phyloP scores from a whole-genome alignment of 2,888 invertebrate genomes.

The Ochlodes sylvanus region DNA sequence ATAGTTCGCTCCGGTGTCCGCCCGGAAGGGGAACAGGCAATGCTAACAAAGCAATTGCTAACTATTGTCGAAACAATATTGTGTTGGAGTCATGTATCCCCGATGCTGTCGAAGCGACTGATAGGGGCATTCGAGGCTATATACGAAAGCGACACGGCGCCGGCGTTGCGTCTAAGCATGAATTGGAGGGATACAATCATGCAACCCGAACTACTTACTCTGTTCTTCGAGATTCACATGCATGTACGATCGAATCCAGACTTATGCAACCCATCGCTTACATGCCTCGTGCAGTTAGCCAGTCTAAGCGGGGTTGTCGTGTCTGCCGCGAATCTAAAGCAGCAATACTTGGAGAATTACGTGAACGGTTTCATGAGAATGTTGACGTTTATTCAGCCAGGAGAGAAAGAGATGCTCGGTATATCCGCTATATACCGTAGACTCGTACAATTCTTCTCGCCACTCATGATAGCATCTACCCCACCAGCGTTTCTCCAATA shows the following conservation, averaged over 20 bases:
- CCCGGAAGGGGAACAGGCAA: slow-evolving; percentile 80
- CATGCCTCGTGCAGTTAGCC: slow-evolving; percentile 91
- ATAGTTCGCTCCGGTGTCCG: slow-evolving; percentile 73
- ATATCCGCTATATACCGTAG: slow-evolving; percentile 77
- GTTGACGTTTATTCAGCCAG: slow-evolving; percentile 74
- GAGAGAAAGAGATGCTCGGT: slow-evolving; percentile 74
- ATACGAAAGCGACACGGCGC: slow-evolving; percentile 87
- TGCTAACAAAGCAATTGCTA: slow-evolving; percentile 88
- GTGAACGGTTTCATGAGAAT: slow-evolving; percentile 76
- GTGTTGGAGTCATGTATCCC: slow-evolving; percentile 92
- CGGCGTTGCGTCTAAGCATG: slow-evolving; percentile 86
- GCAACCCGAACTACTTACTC: slow-evolving; percentile 89
- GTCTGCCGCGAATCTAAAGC: slow-evolving; percentile 66
- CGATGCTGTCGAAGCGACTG: slow-evolving; percentile 87
- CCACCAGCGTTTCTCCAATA: slow-evolving; percentile 76
- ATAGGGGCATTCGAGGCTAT: slow-evolving; percentile 89
- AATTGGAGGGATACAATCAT: slow-evolving; percentile 92
- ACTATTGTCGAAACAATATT: slow-evolving; percentile 91
- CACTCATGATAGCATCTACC: slow-evolving; percentile 69
- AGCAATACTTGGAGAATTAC: slow-evolving; percentile 77
- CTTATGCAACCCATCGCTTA: slow-evolving; percentile 91
- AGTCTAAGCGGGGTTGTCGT: slow-evolving; percentile 75
- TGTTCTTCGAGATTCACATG: slow-evolving; percentile 93
- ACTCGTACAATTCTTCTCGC: slow-evolving; percentile 75
- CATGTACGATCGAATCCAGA: slow-evolving; percentile 91